Base-by-base conservation (phyloP, 2,113 vertebrate genomes). In the Plectropomus leopardus region DNA sequence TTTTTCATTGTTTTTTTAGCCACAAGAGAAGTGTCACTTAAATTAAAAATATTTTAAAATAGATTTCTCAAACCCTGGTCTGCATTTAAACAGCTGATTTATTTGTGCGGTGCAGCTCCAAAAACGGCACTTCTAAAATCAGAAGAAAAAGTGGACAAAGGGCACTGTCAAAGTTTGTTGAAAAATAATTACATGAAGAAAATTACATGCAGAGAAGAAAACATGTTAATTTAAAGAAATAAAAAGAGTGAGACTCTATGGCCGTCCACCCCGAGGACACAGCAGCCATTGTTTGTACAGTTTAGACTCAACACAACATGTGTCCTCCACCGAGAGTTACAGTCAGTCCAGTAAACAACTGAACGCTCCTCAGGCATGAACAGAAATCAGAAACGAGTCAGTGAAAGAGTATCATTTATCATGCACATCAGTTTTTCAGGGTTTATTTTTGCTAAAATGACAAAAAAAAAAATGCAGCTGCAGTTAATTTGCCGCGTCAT, bases 1-100 rank as follows among this genome's bases (percentile, higher is more conserved):
- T n/a, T n/a, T n/a, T n/a, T n/a, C n/a, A n/a, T n/a, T n/a, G n/a
- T n/a, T 19, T 75, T 76, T 80, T 69, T 85, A 84, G 83, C 58
- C 30, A 80, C 53, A 47, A 64, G 48, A 85, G 55, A 79, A 59
- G 42, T 83, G 44, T 90, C 88, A 92, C 85, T 86, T 92, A 76
- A 78, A 90, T 89, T 89, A 92, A 89, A 87, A 64, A 28, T 66
- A 36, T 61, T 75, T 75, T 45, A 70, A 34, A 88, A 34, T 55
- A 51, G 44, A 36, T 5, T 54, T 50, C 53, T 51, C 3, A 51
- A 51, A 45, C 5, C 7, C 21, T 64, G 47, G 17, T 61, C 47
- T 59, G 17, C 28, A 13, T 58, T 36, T 50, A 48, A 1, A 72
- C n/a, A 23, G 45, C 16, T 21, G 14, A 14, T 28, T 70, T 61